Base-by-base conservation (phyloP, 2,113 vertebrate genomes). In the Ceyx margarethae region DNA sequence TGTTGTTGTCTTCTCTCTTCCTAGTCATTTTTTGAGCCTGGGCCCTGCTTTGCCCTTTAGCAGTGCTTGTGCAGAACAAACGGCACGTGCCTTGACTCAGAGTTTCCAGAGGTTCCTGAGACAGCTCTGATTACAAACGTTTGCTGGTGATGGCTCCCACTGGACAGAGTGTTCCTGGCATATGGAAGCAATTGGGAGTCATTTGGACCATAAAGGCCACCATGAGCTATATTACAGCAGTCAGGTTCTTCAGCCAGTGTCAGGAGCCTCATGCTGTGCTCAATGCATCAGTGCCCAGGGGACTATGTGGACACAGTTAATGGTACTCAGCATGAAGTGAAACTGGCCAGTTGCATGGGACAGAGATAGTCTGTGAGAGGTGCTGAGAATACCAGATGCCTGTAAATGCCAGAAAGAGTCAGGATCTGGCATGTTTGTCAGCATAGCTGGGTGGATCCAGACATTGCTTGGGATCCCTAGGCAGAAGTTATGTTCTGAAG, bases 101-200 rank as follows among this genome's bases (percentile, higher is more conserved):
- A 77, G 66, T 96, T 95, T 96, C 94, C 6, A 0, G 87, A 72
- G 79, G 81, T 73, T 64, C 75, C 51, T 29, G 46, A 76, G 85
- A 85, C 75, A 89, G 87, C 87, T 95, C 90, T 80, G 87, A 85
- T 95, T 95, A 92, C 94, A 91, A 79, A 66, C 0, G 43, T 80
- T 74, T 74, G 68, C 75, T 60, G 64, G 46, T 77, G 93, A 95
- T 91, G 91, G 87, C 64, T 95, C 95, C 93, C 90, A 13, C 85
- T 83, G 91, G 87, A 92, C 0, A 0, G 7, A 71, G 66, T 31
- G 66, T 64, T 93, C 45, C 84, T 61, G 91, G 81, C 54, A 10
- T 95, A 76, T 95, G 94, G 95, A 95, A 96, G 82, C 75, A 94
- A 96, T 95, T 91, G 95, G 87, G 87, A 94, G 75, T 23, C 22